phyloP scores from a whole-genome alignment of 1,140 invertebrate species.

The Nasonia giraulti region DNA sequence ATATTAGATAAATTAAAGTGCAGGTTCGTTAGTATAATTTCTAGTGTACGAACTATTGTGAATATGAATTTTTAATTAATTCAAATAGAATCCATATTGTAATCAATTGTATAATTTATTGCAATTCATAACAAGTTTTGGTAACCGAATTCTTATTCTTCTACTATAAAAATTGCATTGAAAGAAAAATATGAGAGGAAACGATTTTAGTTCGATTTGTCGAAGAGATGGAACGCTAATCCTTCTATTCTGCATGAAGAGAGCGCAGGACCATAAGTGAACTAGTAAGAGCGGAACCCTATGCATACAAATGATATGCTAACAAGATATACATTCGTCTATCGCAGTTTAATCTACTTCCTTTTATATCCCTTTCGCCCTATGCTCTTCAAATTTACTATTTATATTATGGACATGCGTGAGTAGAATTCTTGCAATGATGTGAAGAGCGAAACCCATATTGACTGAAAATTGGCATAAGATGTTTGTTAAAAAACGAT shows the following conservation, averaged over 20 bases:
- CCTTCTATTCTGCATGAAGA: background rate
- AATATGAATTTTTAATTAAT: too few species aligned
- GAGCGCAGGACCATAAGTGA: constrained; percentile 1
- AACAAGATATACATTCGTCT: constrained; percentile 29
- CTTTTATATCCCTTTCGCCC: background rate
- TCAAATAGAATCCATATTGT: too few species aligned
- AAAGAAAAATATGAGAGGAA: background rate
- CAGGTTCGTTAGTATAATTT: too few species aligned
- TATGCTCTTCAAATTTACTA: background rate
- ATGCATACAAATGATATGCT: constrained; percentile 43
- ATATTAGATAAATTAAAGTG: too few species aligned
- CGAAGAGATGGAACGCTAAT: constrained; percentile 1
- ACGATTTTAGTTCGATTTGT: background rate
- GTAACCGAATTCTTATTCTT: too few species aligned
- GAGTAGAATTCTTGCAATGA: too few species aligned
- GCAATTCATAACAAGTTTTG: too few species aligned
- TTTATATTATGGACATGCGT: background rate
- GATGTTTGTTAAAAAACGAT: background rate
- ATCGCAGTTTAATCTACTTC: constrained; percentile 33
- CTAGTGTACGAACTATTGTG: too few species aligned
- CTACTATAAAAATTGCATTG: too few species aligned
- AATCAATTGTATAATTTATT: too few species aligned
- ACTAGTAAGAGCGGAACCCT: background rate
- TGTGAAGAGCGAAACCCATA: too few species aligned
- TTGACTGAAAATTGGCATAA: too few species aligned